phyloP scores from a whole-genome alignment of 2,797 vertebrate species.

The Cuculus canorus region DNA sequence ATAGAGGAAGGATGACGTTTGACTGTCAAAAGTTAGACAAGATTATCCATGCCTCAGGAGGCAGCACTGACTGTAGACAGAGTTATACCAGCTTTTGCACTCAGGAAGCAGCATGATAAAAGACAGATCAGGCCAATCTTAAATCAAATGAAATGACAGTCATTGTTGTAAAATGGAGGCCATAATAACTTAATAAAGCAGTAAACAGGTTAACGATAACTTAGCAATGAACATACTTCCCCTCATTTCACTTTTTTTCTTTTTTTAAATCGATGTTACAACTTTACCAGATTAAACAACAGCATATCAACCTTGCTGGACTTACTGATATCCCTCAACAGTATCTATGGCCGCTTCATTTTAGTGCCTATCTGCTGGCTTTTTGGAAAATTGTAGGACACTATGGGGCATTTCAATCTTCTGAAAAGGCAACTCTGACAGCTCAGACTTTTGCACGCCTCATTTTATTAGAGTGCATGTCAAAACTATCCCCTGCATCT shows the following conservation, averaged over 20 bases:
- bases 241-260: background rate
- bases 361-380: background rate
- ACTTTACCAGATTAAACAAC: background rate
- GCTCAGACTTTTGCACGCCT: background rate
- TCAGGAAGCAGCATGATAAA: background rate
- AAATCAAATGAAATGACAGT: background rate
- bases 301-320: background rate
- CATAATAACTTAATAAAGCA: background rate
- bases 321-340: background rate
- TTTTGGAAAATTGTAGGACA: background rate
- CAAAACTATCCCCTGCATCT: background rate
- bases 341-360: background rate
- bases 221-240: rapidly evolving
- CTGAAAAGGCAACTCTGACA: background rate
- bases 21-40: background rate
- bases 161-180: background rate
- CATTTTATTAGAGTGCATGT: background rate
- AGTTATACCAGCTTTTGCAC: background rate
- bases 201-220: background rate
- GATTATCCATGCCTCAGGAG: background rate
- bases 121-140: background rate
- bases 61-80: background rate
- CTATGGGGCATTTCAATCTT: background rate
- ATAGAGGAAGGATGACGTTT: background rate
- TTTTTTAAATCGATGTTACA: background rate